phyloP scores from a whole-genome alignment of 2,888 invertebrate genomes.

The Nasonovia ribisnigri region DNA sequence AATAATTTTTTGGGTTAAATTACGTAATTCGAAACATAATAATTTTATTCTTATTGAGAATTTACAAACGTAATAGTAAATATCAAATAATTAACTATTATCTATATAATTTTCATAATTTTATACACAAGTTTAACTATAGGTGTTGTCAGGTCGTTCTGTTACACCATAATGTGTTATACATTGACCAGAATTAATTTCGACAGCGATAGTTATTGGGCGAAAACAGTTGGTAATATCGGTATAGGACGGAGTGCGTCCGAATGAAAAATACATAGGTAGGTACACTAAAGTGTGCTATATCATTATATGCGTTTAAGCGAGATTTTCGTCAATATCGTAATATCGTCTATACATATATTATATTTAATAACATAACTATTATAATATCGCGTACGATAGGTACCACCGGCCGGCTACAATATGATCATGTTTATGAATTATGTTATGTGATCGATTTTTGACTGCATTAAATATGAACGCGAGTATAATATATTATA shows the following conservation, averaged over 20 bases:
- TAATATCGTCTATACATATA: not conserved
- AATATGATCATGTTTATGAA: not conserved
- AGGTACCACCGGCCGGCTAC: not conserved
- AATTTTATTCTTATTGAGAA: no score
- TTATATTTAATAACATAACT: not conserved
- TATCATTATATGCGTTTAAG: not conserved
- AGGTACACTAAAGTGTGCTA: not conserved
- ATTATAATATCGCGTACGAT: not conserved
- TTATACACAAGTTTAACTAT: no score
- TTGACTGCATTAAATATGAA: not conserved
- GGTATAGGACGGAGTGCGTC: not conserved
- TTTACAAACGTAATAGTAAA: no score
- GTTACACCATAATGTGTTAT: no score
- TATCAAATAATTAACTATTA: no score
- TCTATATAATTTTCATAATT: no score
- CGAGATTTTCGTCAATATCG: not conserved
- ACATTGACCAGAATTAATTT: no score
- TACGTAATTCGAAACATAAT: no score
- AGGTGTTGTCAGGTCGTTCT: no score
- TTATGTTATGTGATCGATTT: slow-evolving; percentile 15
- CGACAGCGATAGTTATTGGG: not conserved
- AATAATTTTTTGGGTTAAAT: no score
- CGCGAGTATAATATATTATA: not conserved
- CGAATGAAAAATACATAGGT: not conserved
- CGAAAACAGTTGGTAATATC: not conserved